These are phyloP conservation scores for Acanthosepion esculentum DNA, from an alignment of 2,888 invertebrate genomes.

Conservation along the genomic window DNA sequence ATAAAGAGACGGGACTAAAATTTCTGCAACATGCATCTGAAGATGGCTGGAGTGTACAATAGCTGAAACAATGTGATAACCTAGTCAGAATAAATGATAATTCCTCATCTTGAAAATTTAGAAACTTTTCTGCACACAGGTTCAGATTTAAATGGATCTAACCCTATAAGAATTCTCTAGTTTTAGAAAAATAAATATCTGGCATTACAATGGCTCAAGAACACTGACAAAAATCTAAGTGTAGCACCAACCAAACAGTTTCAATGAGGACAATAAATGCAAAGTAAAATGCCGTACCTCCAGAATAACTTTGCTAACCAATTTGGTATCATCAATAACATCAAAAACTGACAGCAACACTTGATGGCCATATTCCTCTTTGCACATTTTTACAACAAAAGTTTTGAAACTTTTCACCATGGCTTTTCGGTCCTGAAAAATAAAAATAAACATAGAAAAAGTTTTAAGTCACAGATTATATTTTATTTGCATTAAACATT, in stretches of 20 bases:
- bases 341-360: constrained; percentile 89
- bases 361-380: constrained; percentile 90
- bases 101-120: no score
- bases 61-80: no score
- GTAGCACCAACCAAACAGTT: not conserved
- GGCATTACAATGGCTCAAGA: not conserved
- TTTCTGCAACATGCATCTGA: no score
- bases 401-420: constrained; percentile 92
- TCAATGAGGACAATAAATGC: not conserved
- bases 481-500: not conserved
- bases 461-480: not conserved
- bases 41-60: no score
- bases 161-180: no score
- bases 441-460: not conserved
- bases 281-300: constrained; percentile 69
- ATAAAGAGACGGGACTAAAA: no score
- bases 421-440: constrained; percentile 79
- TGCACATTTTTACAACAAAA: constrained; percentile 85
- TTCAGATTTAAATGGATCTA: no score
- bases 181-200: not conserved
- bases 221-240: no score
- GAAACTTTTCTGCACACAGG: no score
- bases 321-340: constrained; percentile 90
- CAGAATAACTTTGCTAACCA: constrained; percentile 85
- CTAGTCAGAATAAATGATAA: no score